These are phyloP conservation scores for Miichthys miiuy DNA, from an alignment of 2,797 vertebrate species.

Conservation along the genomic window DNA sequence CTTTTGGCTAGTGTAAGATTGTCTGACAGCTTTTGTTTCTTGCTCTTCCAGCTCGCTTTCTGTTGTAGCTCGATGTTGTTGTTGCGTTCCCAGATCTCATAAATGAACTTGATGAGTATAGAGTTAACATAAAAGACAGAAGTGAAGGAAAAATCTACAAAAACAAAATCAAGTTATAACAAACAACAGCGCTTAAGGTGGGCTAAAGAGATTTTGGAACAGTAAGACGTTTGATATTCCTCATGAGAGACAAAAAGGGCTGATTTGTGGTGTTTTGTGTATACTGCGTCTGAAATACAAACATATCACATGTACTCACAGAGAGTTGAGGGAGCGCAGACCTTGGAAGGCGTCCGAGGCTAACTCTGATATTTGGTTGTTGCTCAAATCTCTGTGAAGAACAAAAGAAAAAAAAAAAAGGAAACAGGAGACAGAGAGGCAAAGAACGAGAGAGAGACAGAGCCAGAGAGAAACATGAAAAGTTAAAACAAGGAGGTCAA, in stretches of 20 bases:
- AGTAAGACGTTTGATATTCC: not conserved
- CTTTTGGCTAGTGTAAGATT: not conserved
- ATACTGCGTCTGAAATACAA: slow-evolving; percentile 18
- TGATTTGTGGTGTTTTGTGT: not conserved
- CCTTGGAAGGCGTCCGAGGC: slow-evolving; percentile 96
- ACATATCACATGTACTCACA: slow-evolving; percentile 83
- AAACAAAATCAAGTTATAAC: not conserved
- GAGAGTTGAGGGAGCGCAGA: slow-evolving; percentile 95
- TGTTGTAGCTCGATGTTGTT: not conserved
- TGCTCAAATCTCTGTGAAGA: slow-evolving; percentile 92
- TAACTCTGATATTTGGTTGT: slow-evolving; percentile 98
- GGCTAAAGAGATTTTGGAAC: not conserved
- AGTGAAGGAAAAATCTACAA: not conserved
- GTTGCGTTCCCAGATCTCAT: not conserved
- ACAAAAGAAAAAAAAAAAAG: not conserved
- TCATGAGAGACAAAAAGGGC: slow-evolving; percentile 2
- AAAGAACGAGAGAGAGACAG: not conserved
- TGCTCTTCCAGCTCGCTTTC: not conserved
- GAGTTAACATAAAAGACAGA: slow-evolving; percentile 10
- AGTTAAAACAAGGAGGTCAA: slow-evolving; percentile 38
- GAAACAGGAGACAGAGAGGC: slow-evolving; percentile 10
- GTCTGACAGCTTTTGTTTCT: slow-evolving; percentile 5
- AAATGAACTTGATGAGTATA: not conserved
- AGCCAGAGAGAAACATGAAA: slow-evolving; percentile 18
- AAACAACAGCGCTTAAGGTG: not conserved